Evolutionary conservation across 2,113 vertebrate species (phyloP), one percentile per base, ranked within the genome.

Genomic region (Xenopus borealis): DNA sequence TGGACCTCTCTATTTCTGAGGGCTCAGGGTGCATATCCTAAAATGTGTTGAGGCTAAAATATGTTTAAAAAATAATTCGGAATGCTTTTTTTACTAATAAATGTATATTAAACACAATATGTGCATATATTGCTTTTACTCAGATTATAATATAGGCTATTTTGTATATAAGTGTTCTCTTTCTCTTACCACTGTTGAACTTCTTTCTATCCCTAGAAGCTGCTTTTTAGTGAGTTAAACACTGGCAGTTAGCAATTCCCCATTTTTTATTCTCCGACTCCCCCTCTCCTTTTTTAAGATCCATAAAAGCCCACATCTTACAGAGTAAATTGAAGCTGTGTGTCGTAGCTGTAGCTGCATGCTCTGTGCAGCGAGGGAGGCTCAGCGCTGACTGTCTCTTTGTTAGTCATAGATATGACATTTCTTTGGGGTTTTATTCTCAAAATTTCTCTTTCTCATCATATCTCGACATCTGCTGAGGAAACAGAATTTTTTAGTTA

Each of bases 341-440:
- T 76, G 40, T 7, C 10, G 66, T 19, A 10, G 16, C 59, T 57
- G n/a, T 55, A 77, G 68, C 45, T 20, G 12, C 33, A 40, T 55
- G 59, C 30, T 47, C 55, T 27, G 66, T 6, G 61, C 67, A 77
- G 67, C 46, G 66, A 57, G 66, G 66, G 33, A 68, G 61, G 19
- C 74, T 52, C 66, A 82, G 84, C 72, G 77, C 78, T 85, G 80
- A 79, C 82, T 87, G 71, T 88, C 81, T 85, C 81, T 87, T 82
- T 68, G 83, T 79, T 85, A 90, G 85, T 83, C 79, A 87, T 78
- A 83, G 72, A 90, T 90, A 81, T 86, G 84, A 83, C 83, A 85
- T 91, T 92, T 90, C 89, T 93, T 84, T 86, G 83, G 86, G 89
- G 84, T 88, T 90, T 86, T 86, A 76, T 70, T 69, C 86, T 82